Base-by-base conservation (phyloP, 1,140 invertebrate genomes). In the Orussus abietinus region DNA sequence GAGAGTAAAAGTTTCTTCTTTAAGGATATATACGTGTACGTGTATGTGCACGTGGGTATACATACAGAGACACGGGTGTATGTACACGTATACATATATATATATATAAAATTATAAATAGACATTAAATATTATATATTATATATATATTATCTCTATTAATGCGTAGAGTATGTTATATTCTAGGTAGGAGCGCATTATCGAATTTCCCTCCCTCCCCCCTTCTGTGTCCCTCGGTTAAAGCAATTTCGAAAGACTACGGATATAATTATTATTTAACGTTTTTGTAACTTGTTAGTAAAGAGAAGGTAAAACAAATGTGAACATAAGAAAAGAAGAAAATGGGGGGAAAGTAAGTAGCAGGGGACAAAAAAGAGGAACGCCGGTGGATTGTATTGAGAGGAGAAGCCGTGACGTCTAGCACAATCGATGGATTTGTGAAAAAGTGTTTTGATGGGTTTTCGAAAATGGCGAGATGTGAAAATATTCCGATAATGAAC, bases 121-220 rank as follows among this genome's bases (percentile, higher is more conserved):
- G n/a, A n/a, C n/a, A n/a, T n/a, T n/a, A n/a, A n/a, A 42, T 55
- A 39, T 42, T 49, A 48, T 53, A 45, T 31, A 34, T 45, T 28
- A 43, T 33, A 32, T 38, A 47, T 51, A 43, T 47, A 44, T 30
- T 51, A 32, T 45, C 40, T 47, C 30, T 38, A 46, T 53, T 32
- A 37, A 37, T 42, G 46, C 18, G 3, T 17, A 43, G 25, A 37
- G 14, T 37, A 37, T 44, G 19, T 51, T 49, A 44, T 55, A 54
- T 59, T 50, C 33, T 60, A 50, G 42, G 15, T 53, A 70, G 67
- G 66, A 57, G 40, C 57, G 52, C 50, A 59, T 64, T 67, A 69
- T 71, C 52, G 64, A 61, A 69, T 69, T 69, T 62, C 65, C 62
- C n/a, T 63, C 51, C 43, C 49, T 53, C 22, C 38, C 43, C 54